Percentiles rank a stretch among this genome's conserved stretches.
Conservation (phyloP, 2,113 vertebrate species). For the Fukomys damarensis region DNA sequence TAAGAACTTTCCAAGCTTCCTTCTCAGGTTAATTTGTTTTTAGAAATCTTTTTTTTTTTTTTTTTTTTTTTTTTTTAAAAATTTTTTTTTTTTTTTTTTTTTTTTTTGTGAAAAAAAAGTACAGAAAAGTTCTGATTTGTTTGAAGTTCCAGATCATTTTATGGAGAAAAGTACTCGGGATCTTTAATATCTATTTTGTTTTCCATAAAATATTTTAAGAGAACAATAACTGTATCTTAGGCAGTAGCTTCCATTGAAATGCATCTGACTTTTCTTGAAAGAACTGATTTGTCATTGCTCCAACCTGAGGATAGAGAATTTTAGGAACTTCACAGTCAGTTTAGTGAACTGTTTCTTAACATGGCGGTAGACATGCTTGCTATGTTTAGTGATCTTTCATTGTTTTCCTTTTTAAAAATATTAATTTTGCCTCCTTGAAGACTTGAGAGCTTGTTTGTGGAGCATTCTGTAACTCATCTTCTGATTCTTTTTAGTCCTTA, state of each 20-base stretch:
- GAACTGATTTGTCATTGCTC: background rate
- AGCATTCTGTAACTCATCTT: background rate
- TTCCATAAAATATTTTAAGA: background rate
- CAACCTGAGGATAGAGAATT: background rate
- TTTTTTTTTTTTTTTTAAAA: too few relatives aligned
- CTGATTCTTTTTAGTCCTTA: background rate
- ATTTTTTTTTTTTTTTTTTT: too few relatives aligned
- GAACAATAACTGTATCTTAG: background rate
- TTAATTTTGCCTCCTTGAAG: background rate
- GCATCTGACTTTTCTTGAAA: background rate
- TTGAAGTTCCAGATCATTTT: background rate
- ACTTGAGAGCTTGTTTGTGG: background rate
- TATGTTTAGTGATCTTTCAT: background rate
- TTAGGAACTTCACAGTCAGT: background rate
- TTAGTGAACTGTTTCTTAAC: background rate
- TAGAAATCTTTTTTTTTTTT: background rate
- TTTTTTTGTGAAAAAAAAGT: background rate
- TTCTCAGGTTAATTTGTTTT: slow-evolving; percentile 6
- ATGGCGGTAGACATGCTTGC: background rate
- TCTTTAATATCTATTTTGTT: background rate
- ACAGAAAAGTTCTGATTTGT: background rate
- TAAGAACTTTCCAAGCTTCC: background rate
- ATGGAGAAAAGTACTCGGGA: background rate
- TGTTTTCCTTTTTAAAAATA: background rate
- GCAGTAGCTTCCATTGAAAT: background rate